These are phyloP conservation scores for Rhinolophus sinicus DNA, from an alignment of 2,113 vertebrate genomes.

Conservation along the genomic window DNA sequence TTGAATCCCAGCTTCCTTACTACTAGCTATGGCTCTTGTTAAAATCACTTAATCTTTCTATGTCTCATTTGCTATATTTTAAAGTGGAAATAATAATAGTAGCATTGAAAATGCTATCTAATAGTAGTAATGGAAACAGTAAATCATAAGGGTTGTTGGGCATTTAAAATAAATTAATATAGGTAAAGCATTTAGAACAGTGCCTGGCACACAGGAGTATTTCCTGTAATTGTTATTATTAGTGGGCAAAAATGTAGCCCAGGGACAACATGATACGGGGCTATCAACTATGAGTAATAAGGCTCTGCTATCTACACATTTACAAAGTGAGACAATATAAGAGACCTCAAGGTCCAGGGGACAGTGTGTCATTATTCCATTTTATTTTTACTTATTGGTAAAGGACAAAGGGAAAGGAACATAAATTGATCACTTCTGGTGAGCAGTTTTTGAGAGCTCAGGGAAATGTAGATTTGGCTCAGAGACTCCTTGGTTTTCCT, in stretches of 20 bases:
- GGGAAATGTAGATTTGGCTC: background rate
- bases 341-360: background rate
- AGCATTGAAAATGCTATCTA: background rate
- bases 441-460: background rate
- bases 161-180: background rate
- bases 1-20: background rate
- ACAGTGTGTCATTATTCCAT: background rate
- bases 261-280: background rate
- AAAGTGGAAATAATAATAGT: background rate
- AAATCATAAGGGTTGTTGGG: background rate
- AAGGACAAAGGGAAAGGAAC: background rate
- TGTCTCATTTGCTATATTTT: background rate
- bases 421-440: background rate
- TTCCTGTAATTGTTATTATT: background rate
- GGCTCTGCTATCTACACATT: background rate
- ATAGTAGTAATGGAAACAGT: background rate
- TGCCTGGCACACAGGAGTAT: background rate
- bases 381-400: constrained; percentile 18
- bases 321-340: background rate
- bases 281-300: background rate
- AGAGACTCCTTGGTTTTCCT: background rate
- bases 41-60: background rate
- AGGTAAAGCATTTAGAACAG: background rate
- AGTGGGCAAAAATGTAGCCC: background rate
- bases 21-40: background rate